Percentiles rank a stretch among this genome's conserved stretches.
Conservation (phyloP, 2,888 invertebrate species). For the Heterodera filipjevi region DNA sequence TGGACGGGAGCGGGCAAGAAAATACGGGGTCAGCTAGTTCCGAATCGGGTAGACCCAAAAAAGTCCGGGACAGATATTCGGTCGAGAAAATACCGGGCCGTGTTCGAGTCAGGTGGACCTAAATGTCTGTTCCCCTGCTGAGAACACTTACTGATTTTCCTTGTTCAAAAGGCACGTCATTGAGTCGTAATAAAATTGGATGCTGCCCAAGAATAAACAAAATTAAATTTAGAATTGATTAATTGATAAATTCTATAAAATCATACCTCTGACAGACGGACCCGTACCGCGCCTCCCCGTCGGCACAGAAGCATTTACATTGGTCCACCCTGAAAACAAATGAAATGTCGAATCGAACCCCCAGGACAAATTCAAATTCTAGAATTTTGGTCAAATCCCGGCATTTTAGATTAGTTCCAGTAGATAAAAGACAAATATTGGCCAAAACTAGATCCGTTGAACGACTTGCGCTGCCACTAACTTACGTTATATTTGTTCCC, state of each 20-base stretch:
- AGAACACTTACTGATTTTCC: conserved; percentile 58
- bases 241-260: background rate
- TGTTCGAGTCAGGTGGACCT: too few species aligned
- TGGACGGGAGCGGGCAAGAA: too few species aligned
- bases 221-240: background rate
- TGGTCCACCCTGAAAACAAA: conserved; percentile 38
- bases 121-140: too few species aligned
- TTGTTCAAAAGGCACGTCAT: conserved; percentile 62
- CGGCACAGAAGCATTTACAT: conserved; percentile 51
- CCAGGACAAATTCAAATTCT: background rate
- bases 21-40: too few species aligned
- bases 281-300: conserved; percentile 49
- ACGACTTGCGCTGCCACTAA: background rate
- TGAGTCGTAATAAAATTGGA: conserved; percentile 62
- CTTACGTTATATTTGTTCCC: conserved; percentile 49
- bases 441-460: too few species aligned
- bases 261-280: conserved; percentile 52
- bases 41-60: too few species aligned
- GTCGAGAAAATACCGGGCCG: too few species aligned
- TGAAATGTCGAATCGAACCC: background rate
- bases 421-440: too few species aligned
- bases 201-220: conserved; percentile 13
- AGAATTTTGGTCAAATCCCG: too few species aligned
- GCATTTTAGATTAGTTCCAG: too few species aligned
- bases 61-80: too few species aligned